These are phyloP conservation scores for Lutjanus campechanus DNA, from an alignment of 2,797 vertebrate genomes.

Conservation along the genomic window DNA sequence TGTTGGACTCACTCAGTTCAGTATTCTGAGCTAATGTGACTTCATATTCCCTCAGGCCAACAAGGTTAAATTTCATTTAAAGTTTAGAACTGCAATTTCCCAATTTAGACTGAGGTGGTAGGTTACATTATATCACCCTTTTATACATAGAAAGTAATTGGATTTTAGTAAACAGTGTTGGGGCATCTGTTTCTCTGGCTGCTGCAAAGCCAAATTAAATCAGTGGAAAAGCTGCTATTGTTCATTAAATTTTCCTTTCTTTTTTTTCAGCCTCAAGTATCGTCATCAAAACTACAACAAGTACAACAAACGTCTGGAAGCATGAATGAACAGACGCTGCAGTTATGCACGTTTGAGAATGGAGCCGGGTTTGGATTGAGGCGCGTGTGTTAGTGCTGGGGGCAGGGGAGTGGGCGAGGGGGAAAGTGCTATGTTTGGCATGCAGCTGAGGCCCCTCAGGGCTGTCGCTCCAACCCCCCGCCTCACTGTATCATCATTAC, in stretches of 20 bases:
- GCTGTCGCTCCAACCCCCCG: conserved; percentile 38
- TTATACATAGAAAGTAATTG: conserved; percentile 37
- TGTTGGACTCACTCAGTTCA: not conserved
- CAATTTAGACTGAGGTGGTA: conserved; percentile 19
- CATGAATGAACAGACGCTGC: conserved; percentile 7
- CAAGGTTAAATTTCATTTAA: conserved; percentile 22
- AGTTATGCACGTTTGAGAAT: conserved; percentile 18
- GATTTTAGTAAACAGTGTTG: conserved; percentile 26
- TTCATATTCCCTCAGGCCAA: conserved; percentile 10
- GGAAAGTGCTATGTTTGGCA: conserved; percentile 75
- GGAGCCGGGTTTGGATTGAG: conserved; percentile 26
- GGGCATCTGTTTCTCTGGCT: conserved; percentile 16
- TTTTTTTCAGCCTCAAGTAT: conserved; percentile 13
- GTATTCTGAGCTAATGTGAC: not conserved
- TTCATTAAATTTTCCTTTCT: not conserved
- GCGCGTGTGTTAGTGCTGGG: conserved; percentile 39
- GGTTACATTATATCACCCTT: not conserved
- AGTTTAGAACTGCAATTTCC: conserved; percentile 25
- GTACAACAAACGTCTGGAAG: conserved; percentile 13
- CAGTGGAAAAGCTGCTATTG: conserved; percentile 18
- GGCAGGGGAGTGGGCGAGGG: conserved; percentile 39
- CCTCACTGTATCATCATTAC: conserved; percentile 52
- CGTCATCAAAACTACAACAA: conserved; percentile 26
- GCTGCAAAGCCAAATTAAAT: conserved; percentile 18
- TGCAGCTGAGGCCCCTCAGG: conserved; percentile 67